These are phyloP conservation scores for Strigamia transsilvanica DNA, from an alignment of 2,888 invertebrate species.

Conservation along the genomic window DNA sequence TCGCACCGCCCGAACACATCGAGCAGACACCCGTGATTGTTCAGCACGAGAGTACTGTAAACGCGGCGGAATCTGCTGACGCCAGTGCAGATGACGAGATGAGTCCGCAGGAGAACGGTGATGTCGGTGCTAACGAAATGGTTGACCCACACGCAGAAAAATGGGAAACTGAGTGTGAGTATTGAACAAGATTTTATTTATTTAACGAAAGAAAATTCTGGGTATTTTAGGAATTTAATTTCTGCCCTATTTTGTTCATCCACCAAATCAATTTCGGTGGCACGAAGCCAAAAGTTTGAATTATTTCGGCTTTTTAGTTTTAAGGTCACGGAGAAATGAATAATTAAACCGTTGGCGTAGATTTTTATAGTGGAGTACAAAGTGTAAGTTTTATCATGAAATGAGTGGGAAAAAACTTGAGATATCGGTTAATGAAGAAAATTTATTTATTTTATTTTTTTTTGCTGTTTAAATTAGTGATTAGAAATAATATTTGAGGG, in stretches of 20 bases:
- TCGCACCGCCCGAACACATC: background rate
- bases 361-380: background rate
- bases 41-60: background rate
- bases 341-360: background rate
- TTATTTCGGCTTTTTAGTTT: background rate
- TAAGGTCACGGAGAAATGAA: background rate
- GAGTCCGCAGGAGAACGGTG: slow-evolving; percentile 48
- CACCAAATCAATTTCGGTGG: background rate
- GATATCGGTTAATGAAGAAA: background rate
- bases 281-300: background rate
- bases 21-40: background rate
- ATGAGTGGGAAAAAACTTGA: background rate
- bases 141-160: slow-evolving; percentile 30
- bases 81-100: background rate
- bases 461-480: background rate
- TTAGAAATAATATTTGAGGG: too few species aligned
- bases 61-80: background rate
- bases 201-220: background rate
- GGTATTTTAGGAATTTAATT: background rate
- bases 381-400: background rate
- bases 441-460: background rate
- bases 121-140: background rate
- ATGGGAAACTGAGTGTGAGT: slow-evolving; percentile 50
- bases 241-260: background rate
- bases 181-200: background rate